Evolutionary conservation across 2,888 invertebrate species (phyloP).

Genomic region (Palloptera scutellata): DNA sequence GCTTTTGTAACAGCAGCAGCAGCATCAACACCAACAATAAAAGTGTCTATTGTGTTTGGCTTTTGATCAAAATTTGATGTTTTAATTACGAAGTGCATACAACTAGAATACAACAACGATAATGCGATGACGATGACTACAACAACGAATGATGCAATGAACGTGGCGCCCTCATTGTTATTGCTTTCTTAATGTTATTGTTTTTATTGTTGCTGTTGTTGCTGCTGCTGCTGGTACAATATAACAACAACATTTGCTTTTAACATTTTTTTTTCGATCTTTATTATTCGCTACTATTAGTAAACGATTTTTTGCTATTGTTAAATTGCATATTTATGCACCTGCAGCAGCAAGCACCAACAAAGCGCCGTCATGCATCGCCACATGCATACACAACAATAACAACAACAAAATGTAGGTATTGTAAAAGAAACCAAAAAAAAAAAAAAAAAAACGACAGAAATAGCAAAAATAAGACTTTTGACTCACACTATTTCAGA

Average conservation of each 20-base stretch:
- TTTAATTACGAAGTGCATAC: constrained; percentile 43
- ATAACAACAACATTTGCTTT: background rate
- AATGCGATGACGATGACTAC: constrained; percentile 36
- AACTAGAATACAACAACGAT: background rate
- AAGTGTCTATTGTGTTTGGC: constrained; percentile 44
- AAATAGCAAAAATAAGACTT: background rate
- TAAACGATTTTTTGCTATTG: constrained; percentile 10
- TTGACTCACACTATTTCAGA: too few relatives aligned
- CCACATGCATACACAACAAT: constrained; percentile 28
- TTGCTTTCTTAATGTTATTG: background rate
- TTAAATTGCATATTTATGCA: constrained; percentile 34
- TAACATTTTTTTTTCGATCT: background rate
- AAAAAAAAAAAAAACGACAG: background rate
- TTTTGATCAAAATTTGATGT: constrained; percentile 46
- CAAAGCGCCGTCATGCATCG: constrained; percentile 36
- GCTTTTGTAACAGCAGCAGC: background rate
- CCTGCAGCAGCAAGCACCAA: constrained; percentile 30
- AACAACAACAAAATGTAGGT: constrained; percentile 10
- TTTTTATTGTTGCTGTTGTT: constrained; percentile 2
- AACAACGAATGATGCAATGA: constrained; percentile 16
- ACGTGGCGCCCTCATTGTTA: constrained; percentile 22
- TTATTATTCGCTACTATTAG: constrained; percentile 4
- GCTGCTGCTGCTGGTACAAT: constrained; percentile 4
- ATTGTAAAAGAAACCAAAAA: constrained; percentile 8
- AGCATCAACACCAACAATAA: too few relatives aligned